A percentile compares a stretch with the other conserved stretches of the same genome.
Evolutionary conservation across 2,113 vertebrate genomes (phyloP).

Genomic region (Nematolebias whitei): DNA sequence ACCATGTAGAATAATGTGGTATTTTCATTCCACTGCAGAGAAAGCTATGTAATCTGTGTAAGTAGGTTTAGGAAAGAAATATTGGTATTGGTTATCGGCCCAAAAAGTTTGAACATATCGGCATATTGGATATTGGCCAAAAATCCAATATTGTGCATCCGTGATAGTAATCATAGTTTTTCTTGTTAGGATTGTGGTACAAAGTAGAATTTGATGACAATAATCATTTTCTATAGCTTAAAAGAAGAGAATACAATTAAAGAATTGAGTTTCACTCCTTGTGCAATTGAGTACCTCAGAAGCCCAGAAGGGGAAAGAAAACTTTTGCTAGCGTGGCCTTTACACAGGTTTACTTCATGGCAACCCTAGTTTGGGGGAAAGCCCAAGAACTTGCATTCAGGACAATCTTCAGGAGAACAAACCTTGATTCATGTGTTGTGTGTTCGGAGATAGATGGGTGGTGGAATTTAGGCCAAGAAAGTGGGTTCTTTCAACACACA

Average conservation of each 20-base stretch:
- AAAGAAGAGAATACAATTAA: neutral
- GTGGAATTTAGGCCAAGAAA: neutral
- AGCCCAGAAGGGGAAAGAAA: neutral
- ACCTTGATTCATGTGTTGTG: neutral
- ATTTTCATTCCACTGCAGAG: too few relatives aligned
- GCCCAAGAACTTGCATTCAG: constrained; percentile 5
- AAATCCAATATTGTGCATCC: too few relatives aligned
- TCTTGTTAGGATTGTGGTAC: neutral
- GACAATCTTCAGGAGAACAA: neutral
- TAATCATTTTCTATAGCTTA: neutral
- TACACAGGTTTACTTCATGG: neutral
- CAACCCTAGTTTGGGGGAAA: neutral
- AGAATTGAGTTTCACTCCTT: neutral
- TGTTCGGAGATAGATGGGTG: neutral
- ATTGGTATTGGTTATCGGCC: too few relatives aligned
- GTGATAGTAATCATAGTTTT: neutral
- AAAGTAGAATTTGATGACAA: neutral
- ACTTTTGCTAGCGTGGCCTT: neutral
- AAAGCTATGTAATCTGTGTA: too few relatives aligned
- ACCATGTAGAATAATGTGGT: too few relatives aligned
- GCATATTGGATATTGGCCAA: too few relatives aligned
- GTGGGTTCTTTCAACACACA: neutral
- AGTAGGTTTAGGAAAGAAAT: too few relatives aligned
- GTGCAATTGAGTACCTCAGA: neutral
- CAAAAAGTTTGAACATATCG: too few relatives aligned